Evolutionary conservation across 1,140 invertebrate genomes (phyloP).

Genomic region (Drosophila sturtevanti): DNA sequence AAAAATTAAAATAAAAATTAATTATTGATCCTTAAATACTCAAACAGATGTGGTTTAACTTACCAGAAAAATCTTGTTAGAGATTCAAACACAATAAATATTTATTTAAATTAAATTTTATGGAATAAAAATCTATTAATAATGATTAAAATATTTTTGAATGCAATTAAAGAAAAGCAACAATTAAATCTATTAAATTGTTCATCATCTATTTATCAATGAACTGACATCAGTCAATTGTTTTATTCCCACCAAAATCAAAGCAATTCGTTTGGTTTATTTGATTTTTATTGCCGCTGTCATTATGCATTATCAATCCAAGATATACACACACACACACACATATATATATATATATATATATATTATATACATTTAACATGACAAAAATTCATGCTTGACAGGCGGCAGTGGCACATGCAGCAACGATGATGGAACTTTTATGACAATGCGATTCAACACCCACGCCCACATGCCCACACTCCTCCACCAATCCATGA

Average conservation of each 20-base stretch:
- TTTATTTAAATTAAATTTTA: too few species aligned
- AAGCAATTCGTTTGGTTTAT: not conserved
- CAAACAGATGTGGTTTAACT: too few species aligned
- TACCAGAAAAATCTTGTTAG: too few species aligned
- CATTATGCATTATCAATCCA: not conserved
- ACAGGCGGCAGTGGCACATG: conserved; percentile 40
- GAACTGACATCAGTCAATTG: not conserved
- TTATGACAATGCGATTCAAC: conserved; percentile 64
- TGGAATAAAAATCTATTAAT: too few species aligned
- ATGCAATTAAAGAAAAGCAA: not conserved
- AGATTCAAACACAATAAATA: too few species aligned
- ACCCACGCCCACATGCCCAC: conserved; percentile 20
- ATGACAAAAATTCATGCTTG: conserved; percentile 62
- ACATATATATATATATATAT: conserved; percentile 19
- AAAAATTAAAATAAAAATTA: too few species aligned
- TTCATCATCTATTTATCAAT: not conserved
- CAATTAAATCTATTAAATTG: not conserved
- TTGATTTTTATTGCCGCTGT: conserved; percentile 1
- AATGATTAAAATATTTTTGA: too few species aligned
- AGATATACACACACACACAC: not conserved
- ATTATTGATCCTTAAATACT: too few species aligned
- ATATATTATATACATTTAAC: conserved; percentile 40
- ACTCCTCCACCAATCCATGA: not conserved
- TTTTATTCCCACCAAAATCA: not conserved
- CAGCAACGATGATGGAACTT: conserved; percentile 54